Base-by-base conservation (phyloP, 23 tunicate species). In the Styela clava region DNA sequence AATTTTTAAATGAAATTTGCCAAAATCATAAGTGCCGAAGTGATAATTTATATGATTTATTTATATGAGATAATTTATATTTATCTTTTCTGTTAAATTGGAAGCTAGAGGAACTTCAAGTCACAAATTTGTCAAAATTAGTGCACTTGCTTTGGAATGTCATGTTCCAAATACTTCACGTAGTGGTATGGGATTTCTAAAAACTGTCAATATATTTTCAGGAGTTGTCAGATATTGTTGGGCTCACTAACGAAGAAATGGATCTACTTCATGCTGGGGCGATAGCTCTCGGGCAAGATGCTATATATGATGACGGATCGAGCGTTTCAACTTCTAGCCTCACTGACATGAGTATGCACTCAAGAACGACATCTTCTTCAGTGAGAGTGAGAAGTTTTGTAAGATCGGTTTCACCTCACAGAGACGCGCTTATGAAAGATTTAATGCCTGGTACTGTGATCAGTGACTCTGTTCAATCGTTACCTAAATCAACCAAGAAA, bases 181-280 rank as follows among this genome's bases (percentile, higher is more conserved):
- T n/a, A n/a, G n/a, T n/a, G n/a, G n/a, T n/a, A n/a, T n/a, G n/a
- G n/a, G n/a, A n/a, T n/a, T n/a, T n/a, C n/a, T n/a, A n/a, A n/a
- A n/a, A n/a, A n/a, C n/a, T n/a, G n/a, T n/a, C n/a, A n/a, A n/a
- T n/a, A n/a, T n/a, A n/a, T n/a, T n/a, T n/a, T n/a, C 83, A 91
- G 97, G 91, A 91, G 24, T 34, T 91, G 32, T 78, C 78, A 56
- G 87, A 87, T 21, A 29, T 86, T 12, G 97, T 85, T 35, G 97
- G 97, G 26, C 73, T 91, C 2, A 91, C 97, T 9, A 82, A 78
- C 7, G 85, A 91, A 82, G 97, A 91, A 35, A 85, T 85, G 74
- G 97, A 86, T 31, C 22, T 86, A 23, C 67, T 91, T 2, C 77
- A 74, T 64, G 90, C 81, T 20, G 81, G 33, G 21, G 65, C 31